phyloP scores from a whole-genome alignment of 2,888 invertebrate species.

The Xestia sexstrigata region DNA sequence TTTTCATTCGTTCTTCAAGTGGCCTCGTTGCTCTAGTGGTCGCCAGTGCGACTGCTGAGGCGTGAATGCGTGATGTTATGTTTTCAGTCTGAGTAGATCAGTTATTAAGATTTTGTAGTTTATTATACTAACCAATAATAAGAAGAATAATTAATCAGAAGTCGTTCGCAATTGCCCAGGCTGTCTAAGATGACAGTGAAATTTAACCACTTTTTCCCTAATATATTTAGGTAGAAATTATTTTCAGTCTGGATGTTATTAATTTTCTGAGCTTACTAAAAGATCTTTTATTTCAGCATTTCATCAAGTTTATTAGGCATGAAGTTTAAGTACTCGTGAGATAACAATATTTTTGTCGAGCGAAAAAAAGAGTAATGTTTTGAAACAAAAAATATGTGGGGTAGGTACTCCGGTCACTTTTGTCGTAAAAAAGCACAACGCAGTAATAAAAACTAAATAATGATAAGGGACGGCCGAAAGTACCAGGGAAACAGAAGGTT shows the following conservation, averaged over 20 bases:
- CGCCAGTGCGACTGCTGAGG: too few relatives aligned
- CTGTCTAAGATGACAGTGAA: not conserved
- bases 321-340: constrained; percentile 49
- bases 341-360: constrained; percentile 51
- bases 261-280: not conserved
- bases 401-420: constrained; percentile 54
- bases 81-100: not conserved
- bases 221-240: not conserved
- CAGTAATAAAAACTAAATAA: constrained; percentile 64
- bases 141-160: not conserved
- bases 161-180: not conserved
- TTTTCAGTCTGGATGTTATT: constrained; percentile 2
- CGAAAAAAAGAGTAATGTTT: constrained; percentile 53
- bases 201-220: not conserved
- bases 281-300: constrained; percentile 35
- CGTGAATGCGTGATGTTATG: not conserved
- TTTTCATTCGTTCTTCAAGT: too few relatives aligned
- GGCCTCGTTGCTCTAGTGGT: too few relatives aligned
- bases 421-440: constrained; percentile 58
- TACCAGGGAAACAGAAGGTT: constrained; percentile 52
- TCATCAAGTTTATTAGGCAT: constrained; percentile 60
- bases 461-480: constrained; percentile 60
- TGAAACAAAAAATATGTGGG: constrained; percentile 53
- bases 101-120: not conserved
- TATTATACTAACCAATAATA: not conserved